Conservation (phyloP, 2,888 invertebrate genomes). For the Elmis aenea region DNA sequence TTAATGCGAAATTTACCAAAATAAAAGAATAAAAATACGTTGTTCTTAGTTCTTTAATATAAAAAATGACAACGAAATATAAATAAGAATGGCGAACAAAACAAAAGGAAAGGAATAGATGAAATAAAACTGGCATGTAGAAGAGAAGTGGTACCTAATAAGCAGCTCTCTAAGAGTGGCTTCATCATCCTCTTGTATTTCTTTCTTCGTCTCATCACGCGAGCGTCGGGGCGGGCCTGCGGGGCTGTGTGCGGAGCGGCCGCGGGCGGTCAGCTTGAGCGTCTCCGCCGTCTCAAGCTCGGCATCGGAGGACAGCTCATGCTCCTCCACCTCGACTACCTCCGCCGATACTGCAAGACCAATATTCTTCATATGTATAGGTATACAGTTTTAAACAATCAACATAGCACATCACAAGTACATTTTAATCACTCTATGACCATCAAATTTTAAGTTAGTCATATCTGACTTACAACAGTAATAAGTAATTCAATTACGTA, state of each 20-base stretch:
- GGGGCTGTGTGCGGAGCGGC: slow-evolving; percentile 42
- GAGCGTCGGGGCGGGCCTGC: slow-evolving; percentile 49
- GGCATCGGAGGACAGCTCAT: slow-evolving; percentile 43
- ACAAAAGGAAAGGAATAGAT: too few species aligned
- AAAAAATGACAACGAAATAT: too few species aligned
- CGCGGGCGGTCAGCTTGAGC: slow-evolving; percentile 49
- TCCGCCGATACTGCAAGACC: slow-evolving; percentile 40
- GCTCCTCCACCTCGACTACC: slow-evolving; percentile 49
- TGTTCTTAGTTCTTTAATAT: too few species aligned
- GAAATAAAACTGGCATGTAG: too few species aligned
- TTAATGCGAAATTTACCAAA: too few species aligned
- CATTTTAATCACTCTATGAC: neutral
- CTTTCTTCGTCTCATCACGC: slow-evolving; percentile 79
- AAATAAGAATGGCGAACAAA: too few species aligned
- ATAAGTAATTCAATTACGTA: too few species aligned
- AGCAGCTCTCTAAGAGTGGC: slow-evolving; percentile 92
- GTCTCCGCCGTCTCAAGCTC: slow-evolving; percentile 42
- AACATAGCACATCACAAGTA: neutral
- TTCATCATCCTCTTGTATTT: slow-evolving; percentile 73
- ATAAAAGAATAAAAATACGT: too few species aligned
- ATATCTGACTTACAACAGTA: too few species aligned
- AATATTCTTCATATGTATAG: neutral
- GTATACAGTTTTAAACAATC: neutral
- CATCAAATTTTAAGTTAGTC: too few species aligned
- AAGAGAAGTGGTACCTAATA: too few species aligned